Evolutionary conservation across 2,888 invertebrate genomes (phyloP).

Genomic region (Tuta absoluta): DNA sequence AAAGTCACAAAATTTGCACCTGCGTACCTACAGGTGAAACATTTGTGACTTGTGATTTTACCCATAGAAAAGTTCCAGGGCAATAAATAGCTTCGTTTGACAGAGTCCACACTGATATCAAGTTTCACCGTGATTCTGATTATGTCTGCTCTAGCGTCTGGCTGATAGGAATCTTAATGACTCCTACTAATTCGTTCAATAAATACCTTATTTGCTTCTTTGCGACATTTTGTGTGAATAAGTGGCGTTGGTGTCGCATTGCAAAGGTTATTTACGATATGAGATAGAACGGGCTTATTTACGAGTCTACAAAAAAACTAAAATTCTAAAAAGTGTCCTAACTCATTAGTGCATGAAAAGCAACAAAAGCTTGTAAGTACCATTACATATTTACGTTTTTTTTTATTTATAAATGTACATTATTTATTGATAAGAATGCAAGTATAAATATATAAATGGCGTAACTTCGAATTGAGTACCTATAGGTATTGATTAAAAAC

Average conservation of each 20-base stretch:
- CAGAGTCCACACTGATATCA: neutral
- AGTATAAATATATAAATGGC: too few species aligned
- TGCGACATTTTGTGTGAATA: constrained; percentile 15
- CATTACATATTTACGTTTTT: too few species aligned
- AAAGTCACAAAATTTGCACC: neutral
- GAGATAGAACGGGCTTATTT: neutral
- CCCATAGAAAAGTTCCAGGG: neutral
- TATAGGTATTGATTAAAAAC: too few species aligned
- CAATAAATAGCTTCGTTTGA: neutral
- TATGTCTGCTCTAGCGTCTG: neutral
- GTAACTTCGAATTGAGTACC: too few species aligned
- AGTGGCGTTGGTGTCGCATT: neutral
- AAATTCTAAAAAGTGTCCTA: neutral
- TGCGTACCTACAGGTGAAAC: too few species aligned
- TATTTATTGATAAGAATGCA: too few species aligned
- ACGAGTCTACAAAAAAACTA: neutral
- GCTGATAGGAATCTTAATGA: constrained; percentile 21
- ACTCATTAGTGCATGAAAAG: too few species aligned
- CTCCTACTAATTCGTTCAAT: constrained; percentile 1
- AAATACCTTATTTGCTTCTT: constrained; percentile 4
- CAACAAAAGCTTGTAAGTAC: too few species aligned
- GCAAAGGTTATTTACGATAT: constrained; percentile 10
- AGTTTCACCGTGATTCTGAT: neutral
- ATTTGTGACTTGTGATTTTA: too few species aligned
- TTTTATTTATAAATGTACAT: too few species aligned